These are phyloP conservation scores for Leptoclinus maculatus DNA, from an alignment of 2,797 vertebrate genomes.

Conservation along the genomic window DNA sequence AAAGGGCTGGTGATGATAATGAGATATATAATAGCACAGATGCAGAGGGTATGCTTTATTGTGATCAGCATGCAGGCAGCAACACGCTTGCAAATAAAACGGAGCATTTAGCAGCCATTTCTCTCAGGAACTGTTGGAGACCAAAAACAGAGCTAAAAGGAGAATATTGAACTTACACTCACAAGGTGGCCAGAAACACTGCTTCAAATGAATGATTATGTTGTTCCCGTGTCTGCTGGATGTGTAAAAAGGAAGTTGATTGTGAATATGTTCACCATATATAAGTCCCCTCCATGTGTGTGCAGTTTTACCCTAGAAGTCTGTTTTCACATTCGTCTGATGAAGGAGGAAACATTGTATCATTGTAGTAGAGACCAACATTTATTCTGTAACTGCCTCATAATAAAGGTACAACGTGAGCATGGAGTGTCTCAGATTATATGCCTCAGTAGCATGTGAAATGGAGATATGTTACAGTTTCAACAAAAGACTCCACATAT, in stretches of 20 bases:
- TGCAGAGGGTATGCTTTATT: conserved; percentile 7
- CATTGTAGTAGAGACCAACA: background rate
- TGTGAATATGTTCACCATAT: background rate
- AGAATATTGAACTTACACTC: background rate
- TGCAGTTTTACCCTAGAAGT: background rate
- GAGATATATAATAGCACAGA: conserved; percentile 44
- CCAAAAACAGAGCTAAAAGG: background rate
- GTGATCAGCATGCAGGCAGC: background rate
- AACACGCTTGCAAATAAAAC: background rate
- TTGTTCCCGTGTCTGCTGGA: background rate
- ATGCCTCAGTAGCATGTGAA: background rate
- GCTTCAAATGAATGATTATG: background rate
- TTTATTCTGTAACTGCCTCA: background rate
- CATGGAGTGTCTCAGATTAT: no score
- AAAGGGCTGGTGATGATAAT: conserved; percentile 15
- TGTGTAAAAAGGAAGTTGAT: background rate
- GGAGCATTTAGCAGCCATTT: background rate
- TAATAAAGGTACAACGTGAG: background rate
- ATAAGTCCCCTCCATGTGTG: background rate
- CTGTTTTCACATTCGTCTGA: background rate
- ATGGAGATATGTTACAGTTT: background rate
- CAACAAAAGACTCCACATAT: background rate
- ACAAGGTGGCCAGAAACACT: background rate
- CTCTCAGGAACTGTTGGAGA: background rate
- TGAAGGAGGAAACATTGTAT: background rate